Percentiles rank a stretch among this genome's conserved stretches.
Evolutionary conservation across 1,140 invertebrate species (phyloP).

Genomic region (Eupristina koningsbergeri): DNA sequence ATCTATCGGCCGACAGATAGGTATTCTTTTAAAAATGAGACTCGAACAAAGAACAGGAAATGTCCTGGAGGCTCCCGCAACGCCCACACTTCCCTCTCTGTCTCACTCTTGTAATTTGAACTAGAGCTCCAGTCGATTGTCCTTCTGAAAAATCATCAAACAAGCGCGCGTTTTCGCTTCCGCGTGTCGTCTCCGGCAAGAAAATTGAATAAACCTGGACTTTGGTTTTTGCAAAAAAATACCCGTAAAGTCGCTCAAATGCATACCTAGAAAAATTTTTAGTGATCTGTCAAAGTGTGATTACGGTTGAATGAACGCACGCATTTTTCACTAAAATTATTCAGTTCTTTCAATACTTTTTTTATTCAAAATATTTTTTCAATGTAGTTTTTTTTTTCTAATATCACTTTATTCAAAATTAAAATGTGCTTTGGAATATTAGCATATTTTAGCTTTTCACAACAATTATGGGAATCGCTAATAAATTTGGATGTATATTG

Average conservation of each 20-base stretch:
- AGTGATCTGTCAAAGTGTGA: not conserved
- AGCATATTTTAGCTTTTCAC: too few species aligned
- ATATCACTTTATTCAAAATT: too few species aligned
- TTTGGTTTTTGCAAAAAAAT: not conserved
- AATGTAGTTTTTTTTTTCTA: too few species aligned
- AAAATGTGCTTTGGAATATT: not conserved
- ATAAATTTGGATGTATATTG: too few species aligned
- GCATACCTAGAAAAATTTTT: not conserved
- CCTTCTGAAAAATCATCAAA: slow-evolving; percentile 18
- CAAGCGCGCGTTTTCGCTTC: slow-evolving; percentile 13
- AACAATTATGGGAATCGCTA: too few species aligned
- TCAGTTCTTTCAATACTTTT: not conserved
- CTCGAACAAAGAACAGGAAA: slow-evolving; percentile 46
- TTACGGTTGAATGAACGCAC: not conserved
- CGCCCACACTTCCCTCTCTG: not conserved
- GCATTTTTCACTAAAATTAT: too few species aligned
- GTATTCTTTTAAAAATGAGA: slow-evolving; percentile 41
- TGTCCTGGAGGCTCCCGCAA: slow-evolving; percentile 8
- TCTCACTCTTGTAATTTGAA: not conserved
- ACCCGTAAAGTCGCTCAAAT: not conserved
- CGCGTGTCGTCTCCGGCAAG: slow-evolving; percentile 40
- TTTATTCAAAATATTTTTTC: too few species aligned
- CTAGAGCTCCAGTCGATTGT: slow-evolving; percentile 18
- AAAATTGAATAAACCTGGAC: slow-evolving; percentile 45
- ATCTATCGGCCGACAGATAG: slow-evolving; percentile 37